Percentiles rank a stretch among this genome's conserved stretches.
Evolutionary conservation across 2,797 vertebrate species (phyloP).

Genomic region (Premnoplex brunnescens): DNA sequence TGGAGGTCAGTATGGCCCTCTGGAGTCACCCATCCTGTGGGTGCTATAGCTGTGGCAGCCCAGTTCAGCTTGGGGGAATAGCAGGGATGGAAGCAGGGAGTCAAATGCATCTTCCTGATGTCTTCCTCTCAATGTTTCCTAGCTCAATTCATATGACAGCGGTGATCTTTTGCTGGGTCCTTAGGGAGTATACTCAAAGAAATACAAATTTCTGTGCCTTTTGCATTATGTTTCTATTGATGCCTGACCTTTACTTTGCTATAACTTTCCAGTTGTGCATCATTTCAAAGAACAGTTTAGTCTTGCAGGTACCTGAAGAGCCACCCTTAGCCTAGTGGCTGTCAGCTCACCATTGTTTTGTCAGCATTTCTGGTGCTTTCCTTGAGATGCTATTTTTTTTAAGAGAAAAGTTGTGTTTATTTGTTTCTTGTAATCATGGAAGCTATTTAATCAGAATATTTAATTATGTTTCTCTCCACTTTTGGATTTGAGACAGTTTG

Average conservation of each 20-base stretch:
- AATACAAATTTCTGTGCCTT: background rate
- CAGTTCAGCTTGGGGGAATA: background rate
- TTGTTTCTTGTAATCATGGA: background rate
- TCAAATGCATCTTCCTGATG: background rate
- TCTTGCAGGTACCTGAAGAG: background rate
- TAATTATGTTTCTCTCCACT: background rate
- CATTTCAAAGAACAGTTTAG: background rate
- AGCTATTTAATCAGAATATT: slow-evolving; percentile 10
- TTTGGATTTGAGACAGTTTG: background rate
- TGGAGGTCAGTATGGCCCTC: background rate
- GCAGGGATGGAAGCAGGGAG: background rate
- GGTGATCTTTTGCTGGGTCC: background rate
- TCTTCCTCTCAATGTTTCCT: background rate
- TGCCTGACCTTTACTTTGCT: background rate
- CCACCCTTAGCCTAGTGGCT: background rate
- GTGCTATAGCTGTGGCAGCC: background rate
- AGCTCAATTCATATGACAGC: background rate
- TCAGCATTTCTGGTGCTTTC: background rate
- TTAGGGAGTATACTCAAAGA: background rate
- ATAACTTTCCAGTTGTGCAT: background rate
- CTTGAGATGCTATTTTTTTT: background rate
- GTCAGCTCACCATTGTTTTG: background rate
- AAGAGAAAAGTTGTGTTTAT: background rate
- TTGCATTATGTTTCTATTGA: background rate
- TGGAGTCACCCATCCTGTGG: background rate